Evolutionary conservation across 2,888 invertebrate species (phyloP).

Genomic region (Monoplex corrugatus): DNA sequence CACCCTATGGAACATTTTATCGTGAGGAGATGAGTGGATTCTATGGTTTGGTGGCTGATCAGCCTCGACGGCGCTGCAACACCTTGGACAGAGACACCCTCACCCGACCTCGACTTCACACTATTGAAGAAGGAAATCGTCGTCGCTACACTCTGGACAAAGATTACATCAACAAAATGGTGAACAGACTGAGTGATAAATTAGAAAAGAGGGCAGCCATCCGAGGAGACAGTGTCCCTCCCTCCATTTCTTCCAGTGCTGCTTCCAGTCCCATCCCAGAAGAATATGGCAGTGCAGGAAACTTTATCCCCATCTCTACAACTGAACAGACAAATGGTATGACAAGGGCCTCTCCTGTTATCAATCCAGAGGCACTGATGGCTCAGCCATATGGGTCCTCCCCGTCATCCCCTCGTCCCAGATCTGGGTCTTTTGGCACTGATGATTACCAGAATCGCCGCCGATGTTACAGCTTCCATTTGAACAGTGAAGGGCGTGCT

Average conservation of each 20-base stretch:
- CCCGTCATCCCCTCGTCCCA: conserved; percentile 65
- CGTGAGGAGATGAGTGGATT: conserved; percentile 72
- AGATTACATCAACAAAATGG: conserved; percentile 75
- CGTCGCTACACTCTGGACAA: conserved; percentile 73
- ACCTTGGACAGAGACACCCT: conserved; percentile 75
- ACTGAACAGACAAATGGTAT: conserved; percentile 68
- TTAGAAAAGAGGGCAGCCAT: conserved; percentile 68
- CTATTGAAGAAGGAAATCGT: conserved; percentile 73
- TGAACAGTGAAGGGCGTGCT: conserved; percentile 74
- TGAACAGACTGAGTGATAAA: conserved; percentile 70
- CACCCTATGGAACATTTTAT: conserved; percentile 77
- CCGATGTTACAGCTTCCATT: conserved; percentile 75
- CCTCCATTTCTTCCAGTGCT: conserved; percentile 71
- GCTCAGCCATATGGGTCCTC: conserved; percentile 60
- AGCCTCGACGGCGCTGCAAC: conserved; percentile 73
- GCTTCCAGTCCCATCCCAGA: conserved; percentile 75
- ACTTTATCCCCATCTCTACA: conserved; percentile 71
- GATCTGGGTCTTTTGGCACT: conserved; percentile 73
- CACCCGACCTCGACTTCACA: conserved; percentile 72
- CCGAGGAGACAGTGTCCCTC: conserved; percentile 72
- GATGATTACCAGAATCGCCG: conserved; percentile 72
- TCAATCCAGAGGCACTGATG: conserved; percentile 65
- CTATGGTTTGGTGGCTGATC: conserved; percentile 71
- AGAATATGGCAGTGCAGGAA: conserved; percentile 60
- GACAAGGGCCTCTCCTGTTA: conserved; percentile 69